phyloP scores from a whole-genome alignment of 1,140 invertebrate species.

The Heliothis virescens region DNA sequence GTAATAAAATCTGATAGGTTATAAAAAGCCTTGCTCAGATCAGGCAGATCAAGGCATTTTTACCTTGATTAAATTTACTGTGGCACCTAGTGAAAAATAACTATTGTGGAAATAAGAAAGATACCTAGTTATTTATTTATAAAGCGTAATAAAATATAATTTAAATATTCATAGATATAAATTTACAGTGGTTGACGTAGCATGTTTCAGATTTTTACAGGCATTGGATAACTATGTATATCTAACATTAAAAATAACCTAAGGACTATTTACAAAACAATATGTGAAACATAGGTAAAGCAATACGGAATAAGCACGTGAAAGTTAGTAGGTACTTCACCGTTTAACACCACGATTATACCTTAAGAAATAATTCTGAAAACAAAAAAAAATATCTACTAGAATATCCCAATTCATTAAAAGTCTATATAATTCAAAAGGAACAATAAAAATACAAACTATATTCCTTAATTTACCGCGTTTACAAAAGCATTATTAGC shows the following conservation, averaged over 20 bases:
- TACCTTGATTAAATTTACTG: background rate
- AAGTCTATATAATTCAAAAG: constrained; percentile 36
- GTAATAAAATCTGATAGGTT: too few species aligned
- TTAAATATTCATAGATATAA: background rate
- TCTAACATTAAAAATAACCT: constrained; percentile 38
- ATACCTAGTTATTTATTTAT: background rate
- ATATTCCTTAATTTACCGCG: constrained; percentile 29
- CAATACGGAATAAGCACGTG: constrained; percentile 33
- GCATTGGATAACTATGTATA: constrained; percentile 12
- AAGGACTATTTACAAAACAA: constrained; percentile 50
- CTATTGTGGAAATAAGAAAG: background rate
- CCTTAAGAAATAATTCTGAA: background rate
- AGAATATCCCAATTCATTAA: background rate
- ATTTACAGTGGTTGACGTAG: constrained; percentile 13
- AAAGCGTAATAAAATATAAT: constrained; percentile 5
- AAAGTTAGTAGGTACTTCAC: constrained; percentile 45
- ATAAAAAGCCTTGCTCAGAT: too few species aligned
- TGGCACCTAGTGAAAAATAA: background rate
- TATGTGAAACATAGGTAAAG: constrained; percentile 13
- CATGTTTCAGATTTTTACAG: constrained; percentile 16
- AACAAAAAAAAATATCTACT: background rate
- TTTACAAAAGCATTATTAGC: constrained; percentile 49
- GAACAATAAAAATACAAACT: constrained; percentile 30
- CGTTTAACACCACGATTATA: constrained; percentile 30
- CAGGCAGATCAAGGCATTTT: too few species aligned